Evolutionary conservation across 2,797 vertebrate genomes (phyloP).

Genomic region (Danio tinwini): DNA sequence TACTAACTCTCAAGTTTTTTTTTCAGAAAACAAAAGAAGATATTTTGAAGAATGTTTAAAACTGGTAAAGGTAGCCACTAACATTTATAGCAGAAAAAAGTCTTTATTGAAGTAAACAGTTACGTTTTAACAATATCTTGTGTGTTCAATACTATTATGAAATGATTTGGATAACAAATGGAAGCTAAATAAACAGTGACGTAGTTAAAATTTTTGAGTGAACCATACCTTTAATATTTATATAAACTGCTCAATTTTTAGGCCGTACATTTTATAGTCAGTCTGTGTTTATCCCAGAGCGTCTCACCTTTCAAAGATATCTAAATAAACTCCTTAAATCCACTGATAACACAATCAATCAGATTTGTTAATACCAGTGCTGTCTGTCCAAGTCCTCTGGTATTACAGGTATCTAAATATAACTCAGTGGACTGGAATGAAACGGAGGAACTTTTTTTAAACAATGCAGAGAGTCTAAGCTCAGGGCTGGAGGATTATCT

Average conservation of each 20-base stretch:
- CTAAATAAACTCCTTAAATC: constrained; percentile 23
- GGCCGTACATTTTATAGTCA: background rate
- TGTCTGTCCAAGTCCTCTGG: constrained; percentile 10
- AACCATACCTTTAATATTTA: background rate
- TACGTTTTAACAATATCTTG: no score
- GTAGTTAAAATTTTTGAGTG: no score
- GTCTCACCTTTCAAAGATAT: constrained; percentile 35
- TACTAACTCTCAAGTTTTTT: no score
- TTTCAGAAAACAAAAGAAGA: no score
- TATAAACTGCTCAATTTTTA: background rate
- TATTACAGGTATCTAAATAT: constrained; percentile 52
- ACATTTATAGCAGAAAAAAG: no score
- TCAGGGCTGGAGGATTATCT: constrained; percentile 48
- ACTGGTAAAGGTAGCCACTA: no score
- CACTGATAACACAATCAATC: constrained; percentile 24
- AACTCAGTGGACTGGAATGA: constrained; percentile 34
- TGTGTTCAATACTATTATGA: no score
- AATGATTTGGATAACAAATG: no score
- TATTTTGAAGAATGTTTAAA: no score
- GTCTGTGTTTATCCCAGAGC: background rate
- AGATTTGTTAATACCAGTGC: constrained; percentile 16
- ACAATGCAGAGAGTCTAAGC: constrained; percentile 34
- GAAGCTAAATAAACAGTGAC: no score
- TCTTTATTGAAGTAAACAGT: no score
- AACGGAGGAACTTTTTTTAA: constrained; percentile 51